A percentile compares a stretch with the other conserved stretches of the same genome.
Evolutionary conservation across 35 echinoderm and acorn worm genomes (phyloP).

Genomic region (Hemicentrotus pulcherrimus): DNA sequence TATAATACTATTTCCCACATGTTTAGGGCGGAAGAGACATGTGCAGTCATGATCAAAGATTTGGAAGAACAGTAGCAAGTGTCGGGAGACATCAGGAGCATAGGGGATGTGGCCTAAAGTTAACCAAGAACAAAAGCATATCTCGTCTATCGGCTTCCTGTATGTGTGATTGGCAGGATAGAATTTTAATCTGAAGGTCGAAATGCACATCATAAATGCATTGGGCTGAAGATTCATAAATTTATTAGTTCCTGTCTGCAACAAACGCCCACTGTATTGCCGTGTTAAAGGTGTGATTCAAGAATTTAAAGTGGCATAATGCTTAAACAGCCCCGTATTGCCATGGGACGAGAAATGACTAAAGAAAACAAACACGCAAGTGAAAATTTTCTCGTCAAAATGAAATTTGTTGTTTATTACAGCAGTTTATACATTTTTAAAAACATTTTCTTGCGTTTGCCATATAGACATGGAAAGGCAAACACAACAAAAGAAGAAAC

Average conservation of each 20-base stretch:
- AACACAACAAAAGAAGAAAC: background rate
- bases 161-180: background rate
- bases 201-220: background rate
- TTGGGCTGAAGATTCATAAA: slow-evolving; percentile 6
- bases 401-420: background rate
- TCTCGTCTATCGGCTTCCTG: background rate
- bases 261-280: background rate
- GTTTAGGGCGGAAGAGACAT: background rate
- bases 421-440: background rate
- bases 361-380: background rate
- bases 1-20: background rate
- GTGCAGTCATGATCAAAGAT: background rate
- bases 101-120: background rate
- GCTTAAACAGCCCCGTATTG: background rate
- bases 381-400: background rate
- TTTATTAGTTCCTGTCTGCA: slow-evolving; percentile 34
- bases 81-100: background rate
- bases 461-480: background rate
- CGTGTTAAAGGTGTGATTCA: background rate
- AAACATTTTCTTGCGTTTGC: too few species aligned
- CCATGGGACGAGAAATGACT: background rate
- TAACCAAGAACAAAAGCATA: slow-evolving; percentile 2
- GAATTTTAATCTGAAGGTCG: slow-evolving; percentile 33
- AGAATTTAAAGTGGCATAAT: background rate
- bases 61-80: background rate